Base-by-base conservation (phyloP, 2,113 vertebrate genomes). In the Urocolius indicus region DNA sequence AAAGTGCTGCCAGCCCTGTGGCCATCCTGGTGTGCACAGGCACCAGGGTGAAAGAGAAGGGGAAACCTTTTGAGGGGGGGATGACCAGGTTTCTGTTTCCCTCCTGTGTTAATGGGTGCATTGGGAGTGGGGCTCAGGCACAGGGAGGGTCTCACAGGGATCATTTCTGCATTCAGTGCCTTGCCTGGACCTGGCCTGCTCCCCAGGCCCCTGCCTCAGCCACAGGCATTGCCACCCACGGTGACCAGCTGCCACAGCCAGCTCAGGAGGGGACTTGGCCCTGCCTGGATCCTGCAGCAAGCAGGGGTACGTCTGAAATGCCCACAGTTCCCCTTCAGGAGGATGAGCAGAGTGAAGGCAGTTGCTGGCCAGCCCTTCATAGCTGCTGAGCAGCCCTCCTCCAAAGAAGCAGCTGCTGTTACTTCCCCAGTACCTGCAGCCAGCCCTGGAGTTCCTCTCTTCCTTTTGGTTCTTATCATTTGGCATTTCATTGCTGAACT, bases 111-210 rank as follows among this genome's bases (percentile, higher is more conserved):
- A 30, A 3, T 36, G 5, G 59, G 16, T 46, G 85, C 18, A 4
- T 41, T 55, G 48, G 67, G 38, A 79, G 75, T 24, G 30, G 80
- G 17, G 58, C 62, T 83, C 27, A 67, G 67, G 52, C 10, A 5
- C 0, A 0, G 61, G 58, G 24, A 46, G 45, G 8, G 22, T 45
- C 58, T 76, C 8, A 63, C 11, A n/a, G n/a, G n/a, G 34, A 68
- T n/a, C 49, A 13, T 7, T 48, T 1, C 76, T 30, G 51, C 32
- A 3, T 26, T 51, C 6, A 0, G 26, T 11, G 55, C 26, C 3
- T 0, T n/a, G 1, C 3, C 84, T 68, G 68, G 94, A 24, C 58
- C 59, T 59, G 51, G 90, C 11, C 30, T 3, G 62, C 54, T 66
- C 82, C 73, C 43, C 77, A 10, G 8, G n/a, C n/a, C n/a, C n/a